Percentiles rank a stretch among this genome's conserved stretches.
phyloP scores from a whole-genome alignment of 2,888 invertebrate genomes.

The Netelia melanura region DNA sequence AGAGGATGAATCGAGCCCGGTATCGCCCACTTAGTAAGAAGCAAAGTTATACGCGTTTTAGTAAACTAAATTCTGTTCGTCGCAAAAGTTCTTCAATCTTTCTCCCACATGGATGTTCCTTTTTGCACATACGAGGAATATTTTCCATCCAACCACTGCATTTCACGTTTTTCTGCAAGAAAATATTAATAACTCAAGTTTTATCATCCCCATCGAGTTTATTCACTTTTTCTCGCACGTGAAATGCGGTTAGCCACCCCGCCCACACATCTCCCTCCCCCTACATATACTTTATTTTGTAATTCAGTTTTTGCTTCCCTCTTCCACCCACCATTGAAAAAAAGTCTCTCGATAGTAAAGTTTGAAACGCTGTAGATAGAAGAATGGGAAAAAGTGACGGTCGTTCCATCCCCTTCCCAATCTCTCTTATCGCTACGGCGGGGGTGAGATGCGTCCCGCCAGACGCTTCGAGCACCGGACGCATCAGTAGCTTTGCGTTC shows the following conservation, averaged over 20 bases:
- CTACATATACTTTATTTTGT: background rate
- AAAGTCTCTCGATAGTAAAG: slow-evolving; percentile 17
- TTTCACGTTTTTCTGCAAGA: too few relatives aligned
- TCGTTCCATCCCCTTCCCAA: slow-evolving; percentile 49
- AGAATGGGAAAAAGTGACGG: background rate
- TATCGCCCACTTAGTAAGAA: background rate
- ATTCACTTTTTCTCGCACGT: too few relatives aligned
- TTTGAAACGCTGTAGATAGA: background rate
- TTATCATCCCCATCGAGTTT: too few relatives aligned
- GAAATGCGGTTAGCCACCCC: too few relatives aligned
- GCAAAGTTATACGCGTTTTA: background rate
- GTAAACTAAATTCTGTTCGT: background rate
- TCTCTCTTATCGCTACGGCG: slow-evolving; percentile 54
- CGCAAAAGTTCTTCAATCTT: background rate
- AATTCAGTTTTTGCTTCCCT: background rate
- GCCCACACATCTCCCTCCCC: too few relatives aligned
- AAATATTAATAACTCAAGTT: too few relatives aligned
- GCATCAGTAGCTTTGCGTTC: slow-evolving; percentile 63
- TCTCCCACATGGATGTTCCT: background rate
- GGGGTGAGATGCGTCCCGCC: slow-evolving; percentile 53
- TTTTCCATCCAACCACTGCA: background rate
- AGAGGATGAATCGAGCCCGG: background rate
- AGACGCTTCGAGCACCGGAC: slow-evolving; percentile 51
- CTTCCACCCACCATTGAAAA: background rate
- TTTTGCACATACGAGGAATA: background rate